Percentiles rank a stretch among this genome's conserved stretches.
Conservation (phyloP, 1,140 invertebrate species). For the Sesamia nonagrioides region DNA sequence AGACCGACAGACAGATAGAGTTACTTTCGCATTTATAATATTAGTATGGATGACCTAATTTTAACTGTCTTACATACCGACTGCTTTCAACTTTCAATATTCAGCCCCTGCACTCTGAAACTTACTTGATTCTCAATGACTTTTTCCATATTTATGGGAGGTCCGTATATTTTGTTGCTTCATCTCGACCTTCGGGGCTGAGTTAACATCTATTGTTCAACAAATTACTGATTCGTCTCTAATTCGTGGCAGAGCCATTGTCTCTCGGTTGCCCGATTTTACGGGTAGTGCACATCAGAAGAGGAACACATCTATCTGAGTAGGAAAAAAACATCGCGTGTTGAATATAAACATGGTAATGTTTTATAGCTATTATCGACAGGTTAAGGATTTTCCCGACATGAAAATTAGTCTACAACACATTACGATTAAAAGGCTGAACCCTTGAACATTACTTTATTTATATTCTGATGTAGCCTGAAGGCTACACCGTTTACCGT, state of each 20-base stretch:
- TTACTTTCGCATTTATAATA: no score
- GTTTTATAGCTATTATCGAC: conserved; percentile 14
- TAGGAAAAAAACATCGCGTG: conserved; percentile 29
- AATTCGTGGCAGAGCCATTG: conserved; percentile 73
- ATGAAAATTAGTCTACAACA: not conserved
- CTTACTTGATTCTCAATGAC: conserved; percentile 40
- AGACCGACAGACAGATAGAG: no score
- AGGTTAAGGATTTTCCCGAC: conserved; percentile 1
- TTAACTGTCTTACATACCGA: no score
- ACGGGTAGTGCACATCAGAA: conserved; percentile 63
- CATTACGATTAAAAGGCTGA: not conserved
- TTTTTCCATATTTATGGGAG: conserved; percentile 51
- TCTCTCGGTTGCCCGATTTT: conserved; percentile 70
- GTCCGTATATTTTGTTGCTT: conserved; percentile 57
- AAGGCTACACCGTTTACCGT: no score
- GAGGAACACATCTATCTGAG: conserved; percentile 46
- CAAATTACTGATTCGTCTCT: conserved; percentile 72
- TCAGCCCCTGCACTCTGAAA: not conserved
- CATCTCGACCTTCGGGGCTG: conserved; percentile 71
- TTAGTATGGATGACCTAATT: no score
- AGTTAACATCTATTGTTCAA: conserved; percentile 75
- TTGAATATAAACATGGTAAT: conserved; percentile 36
- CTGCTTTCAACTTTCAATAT: not conserved
- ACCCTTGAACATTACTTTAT: no score
- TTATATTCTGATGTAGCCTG: no score